Base-by-base conservation (phyloP, 2,113 vertebrate genomes). In the Orientallactaga bullata region DNA sequence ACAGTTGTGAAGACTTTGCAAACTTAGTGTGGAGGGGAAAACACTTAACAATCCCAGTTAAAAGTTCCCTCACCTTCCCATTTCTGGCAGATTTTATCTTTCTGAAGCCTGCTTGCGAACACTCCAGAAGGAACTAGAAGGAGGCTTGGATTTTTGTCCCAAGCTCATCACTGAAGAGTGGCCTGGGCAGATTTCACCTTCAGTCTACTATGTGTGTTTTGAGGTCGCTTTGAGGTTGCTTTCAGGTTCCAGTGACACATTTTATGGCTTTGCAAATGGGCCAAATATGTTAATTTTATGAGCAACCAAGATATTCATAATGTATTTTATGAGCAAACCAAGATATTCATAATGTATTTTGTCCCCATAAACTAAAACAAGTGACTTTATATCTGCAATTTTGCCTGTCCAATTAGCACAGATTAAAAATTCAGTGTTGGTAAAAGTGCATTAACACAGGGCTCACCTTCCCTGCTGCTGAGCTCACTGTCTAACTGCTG, bases 161-260 rank as follows among this genome's bases (percentile, higher is more conserved):
- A 7, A 76, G 26, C 79, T 94, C 26, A 39, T n/a, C 21, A 32
- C n/a, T 82, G 7, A 23, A 61, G 51, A 8, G 5, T 84, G 51
- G 13, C 21, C 69, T 30, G 51, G 39, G 39, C 17, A 35, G 82
- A n/a, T n/a, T 42, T 91, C 3, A 0, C n/a, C 18, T 55, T 60
- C 2, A 5, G 32, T 24, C 42, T 80, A 7, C n/a, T 17, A 5
- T 12, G 7, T 4, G 3, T 55, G 71, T 55, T 72, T 30, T 16
- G 61, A 92, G 63, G 86, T 88, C 42, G 63, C 32, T 72, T 30
- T 16, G 61, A 92, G 63, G 86, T 88, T 35, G 63, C 32, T 77
- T 51, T 71, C 5, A 5, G 24, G 68, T 85, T 81, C 30, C 39
- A 85, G 2, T 60, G 68, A 83, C n/a, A 89, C 28, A 76, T 71